Conservation (phyloP, 2,888 invertebrate species). For the Apotomis capreana region DNA sequence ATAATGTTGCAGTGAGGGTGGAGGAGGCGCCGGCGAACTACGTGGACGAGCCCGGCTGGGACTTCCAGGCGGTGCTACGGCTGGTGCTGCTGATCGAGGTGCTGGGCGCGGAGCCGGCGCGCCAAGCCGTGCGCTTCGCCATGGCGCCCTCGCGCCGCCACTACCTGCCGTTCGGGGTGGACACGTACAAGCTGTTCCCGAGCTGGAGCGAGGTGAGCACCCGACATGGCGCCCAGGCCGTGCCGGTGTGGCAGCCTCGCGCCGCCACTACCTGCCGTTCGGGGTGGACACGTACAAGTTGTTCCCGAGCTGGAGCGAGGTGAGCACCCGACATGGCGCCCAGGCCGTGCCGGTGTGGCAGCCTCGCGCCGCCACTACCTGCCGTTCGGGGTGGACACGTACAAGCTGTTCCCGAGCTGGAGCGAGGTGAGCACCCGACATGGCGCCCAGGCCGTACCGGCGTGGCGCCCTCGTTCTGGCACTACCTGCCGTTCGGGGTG, state of each 20-base stretch:
- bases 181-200: constrained; percentile 25
- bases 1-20: constrained; percentile 5
- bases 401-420: constrained; percentile 26
- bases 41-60: constrained; percentile 59
- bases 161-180: constrained; percentile 2
- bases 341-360: constrained; percentile 1
- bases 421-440: not conserved
- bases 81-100: constrained; percentile 55
- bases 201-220: constrained; percentile 15
- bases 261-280: not conserved
- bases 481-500: constrained; percentile 1
- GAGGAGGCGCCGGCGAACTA: constrained; percentile 54
- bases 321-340: not conserved
- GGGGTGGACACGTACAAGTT: constrained; percentile 30
- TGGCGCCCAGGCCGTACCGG: constrained; percentile 1
- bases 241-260: not conserved
- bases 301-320: not conserved
- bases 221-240: no score
- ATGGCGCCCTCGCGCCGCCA: constrained; percentile 22
- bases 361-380: constrained; percentile 23
- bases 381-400: constrained; percentile 6
- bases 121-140: constrained; percentile 4
- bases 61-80: constrained; percentile 56
- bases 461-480: constrained; percentile 15
- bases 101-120: not conserved